Evolutionary conservation across 2,797 vertebrate species (phyloP), one percentile per base, ranked within the genome.

Genomic region (Pogonophryne albipinna): DNA sequence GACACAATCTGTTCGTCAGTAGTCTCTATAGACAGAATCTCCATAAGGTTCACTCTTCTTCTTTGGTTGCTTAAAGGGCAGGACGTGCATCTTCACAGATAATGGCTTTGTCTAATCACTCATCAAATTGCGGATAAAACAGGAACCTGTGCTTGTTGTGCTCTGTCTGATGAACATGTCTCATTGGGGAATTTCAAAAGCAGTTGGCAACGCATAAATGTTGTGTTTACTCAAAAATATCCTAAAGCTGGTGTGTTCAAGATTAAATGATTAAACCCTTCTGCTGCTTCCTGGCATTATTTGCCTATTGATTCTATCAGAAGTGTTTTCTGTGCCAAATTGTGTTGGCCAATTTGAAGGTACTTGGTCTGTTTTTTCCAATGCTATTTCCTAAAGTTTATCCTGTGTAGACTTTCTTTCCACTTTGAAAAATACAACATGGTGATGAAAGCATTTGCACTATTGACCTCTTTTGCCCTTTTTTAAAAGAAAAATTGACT

Each of bases 41-140:
- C 42, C 15, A 31, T 46, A 51, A 64, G 60, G 20, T 14, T 69
- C 45, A 4, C 1, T 45, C 16, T 34, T 14, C 16, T 2, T 41
- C 19, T 58, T 55, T 44, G 42, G 38, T 42, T 65, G 10, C 53
- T 51, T 62, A 42, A 67, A 64, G 56, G 63, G 60, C 60, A 45
- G 38, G 2, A 47, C 2, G 55, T 82, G 65, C 42, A 60, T 80
- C 63, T 46, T 73, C 72, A 65, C 70, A 56, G 60, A 46, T 52
- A 59, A 84, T 71, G 61, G 27, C 59, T 79, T 84, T 76, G 62
- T 77, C 50, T 73, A 64, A 75, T 78, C 74, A 56, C 72, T 76
- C 51, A 31, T 78, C 73, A 80, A 79, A 84, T 42, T 75, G 78
- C 47, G 20, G 61, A 65, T 61, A 49, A 79, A 72, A 69, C 55